Conservation (phyloP, 2,797 vertebrate genomes). For the Parauchenoglanis punctatus region DNA sequence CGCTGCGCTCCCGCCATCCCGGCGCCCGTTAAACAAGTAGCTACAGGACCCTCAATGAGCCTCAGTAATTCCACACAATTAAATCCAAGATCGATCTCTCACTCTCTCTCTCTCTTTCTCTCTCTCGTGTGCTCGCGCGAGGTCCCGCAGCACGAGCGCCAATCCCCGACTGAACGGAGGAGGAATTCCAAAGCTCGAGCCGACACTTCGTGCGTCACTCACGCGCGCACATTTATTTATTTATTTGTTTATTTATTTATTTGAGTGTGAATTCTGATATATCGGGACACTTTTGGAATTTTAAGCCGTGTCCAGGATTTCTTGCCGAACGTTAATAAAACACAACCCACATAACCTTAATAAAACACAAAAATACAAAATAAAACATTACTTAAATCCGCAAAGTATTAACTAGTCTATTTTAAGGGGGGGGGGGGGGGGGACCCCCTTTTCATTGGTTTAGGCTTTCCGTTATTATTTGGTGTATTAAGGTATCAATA, state of each 20-base stretch:
- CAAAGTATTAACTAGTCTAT: no score
- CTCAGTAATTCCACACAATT: background rate
- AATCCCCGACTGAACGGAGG: slow-evolving; percentile 59
- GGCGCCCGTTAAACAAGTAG: background rate
- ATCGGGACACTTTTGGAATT: background rate
- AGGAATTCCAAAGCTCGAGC: slow-evolving; percentile 64
- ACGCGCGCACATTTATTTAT: slow-evolving; percentile 14
- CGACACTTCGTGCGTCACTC: slow-evolving; percentile 39
- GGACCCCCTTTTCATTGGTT: background rate
- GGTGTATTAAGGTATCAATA: background rate
- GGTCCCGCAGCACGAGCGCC: slow-evolving; percentile 55
- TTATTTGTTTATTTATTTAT: background rate
- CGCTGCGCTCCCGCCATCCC: slow-evolving; percentile 41
- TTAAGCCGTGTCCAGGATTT: background rate
- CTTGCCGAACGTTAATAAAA: background rate
- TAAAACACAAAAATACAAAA: no score
- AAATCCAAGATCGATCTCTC: background rate
- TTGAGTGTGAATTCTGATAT: background rate
- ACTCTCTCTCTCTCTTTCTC: background rate
- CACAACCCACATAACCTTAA: background rate
- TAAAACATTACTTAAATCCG: no score
- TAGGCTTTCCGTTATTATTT: background rate
- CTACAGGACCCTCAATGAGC: background rate
- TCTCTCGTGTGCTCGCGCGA: background rate
- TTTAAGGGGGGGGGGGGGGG: no score